A percentile compares a stretch with the other conserved stretches of the same genome.
phyloP scores from a whole-genome alignment of 2,888 invertebrate species.

The Nowickia ferox region DNA sequence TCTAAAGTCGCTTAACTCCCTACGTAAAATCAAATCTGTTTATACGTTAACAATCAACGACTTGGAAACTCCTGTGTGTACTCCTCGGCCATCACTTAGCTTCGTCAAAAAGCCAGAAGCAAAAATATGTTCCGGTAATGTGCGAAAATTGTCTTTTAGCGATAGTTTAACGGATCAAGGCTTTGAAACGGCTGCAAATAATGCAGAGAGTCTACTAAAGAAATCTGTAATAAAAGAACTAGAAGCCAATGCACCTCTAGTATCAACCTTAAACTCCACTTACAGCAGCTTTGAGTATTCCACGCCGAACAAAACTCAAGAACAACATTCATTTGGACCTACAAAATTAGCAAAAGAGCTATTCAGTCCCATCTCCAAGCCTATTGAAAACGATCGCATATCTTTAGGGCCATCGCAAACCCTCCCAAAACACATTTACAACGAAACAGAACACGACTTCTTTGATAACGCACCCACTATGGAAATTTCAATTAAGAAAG shows the following conservation, averaged over 20 bases:
- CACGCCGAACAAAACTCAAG: slow-evolving; percentile 76
- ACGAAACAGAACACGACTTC: slow-evolving; percentile 74
- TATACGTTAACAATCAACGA: slow-evolving; percentile 78
- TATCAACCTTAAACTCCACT: not conserved
- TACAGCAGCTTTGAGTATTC: slow-evolving; percentile 75
- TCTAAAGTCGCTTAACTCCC: slow-evolving; percentile 78
- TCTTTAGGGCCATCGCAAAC: slow-evolving; percentile 15
- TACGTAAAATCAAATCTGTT: slow-evolving; percentile 78
- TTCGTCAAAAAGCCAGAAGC: not conserved
- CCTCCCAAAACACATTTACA: not conserved
- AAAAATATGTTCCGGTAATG: not conserved
- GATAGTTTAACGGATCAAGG: slow-evolving; percentile 67
- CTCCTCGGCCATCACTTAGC: slow-evolving; percentile 59
- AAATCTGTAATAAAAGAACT: no score
- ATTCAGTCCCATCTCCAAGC: slow-evolving; percentile 75
- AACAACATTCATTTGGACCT: slow-evolving; percentile 11
- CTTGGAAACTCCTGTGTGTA: slow-evolving; percentile 32
- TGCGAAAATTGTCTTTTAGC: slow-evolving; percentile 22
- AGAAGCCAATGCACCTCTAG: not conserved
- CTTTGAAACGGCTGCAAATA: no score
- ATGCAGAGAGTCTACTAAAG: slow-evolving; percentile 78
- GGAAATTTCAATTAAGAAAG: slow-evolving; percentile 67
- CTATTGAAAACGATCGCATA: slow-evolving; percentile 66
- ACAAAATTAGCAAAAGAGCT: slow-evolving; percentile 59
- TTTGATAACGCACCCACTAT: no score